Base-by-base conservation (phyloP, 2,113 vertebrate genomes). In the Varanus komodoensis region DNA sequence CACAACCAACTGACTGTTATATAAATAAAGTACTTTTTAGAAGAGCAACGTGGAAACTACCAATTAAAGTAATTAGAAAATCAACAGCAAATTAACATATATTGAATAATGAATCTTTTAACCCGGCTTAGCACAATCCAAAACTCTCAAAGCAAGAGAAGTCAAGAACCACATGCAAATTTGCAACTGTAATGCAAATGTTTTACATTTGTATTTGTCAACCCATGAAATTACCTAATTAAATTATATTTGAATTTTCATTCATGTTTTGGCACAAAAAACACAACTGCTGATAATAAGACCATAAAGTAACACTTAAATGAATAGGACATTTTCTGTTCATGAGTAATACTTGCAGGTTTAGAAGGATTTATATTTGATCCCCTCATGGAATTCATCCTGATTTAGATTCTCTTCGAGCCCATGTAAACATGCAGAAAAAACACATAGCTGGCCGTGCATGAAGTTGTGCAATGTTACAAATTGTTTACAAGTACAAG, bases 201-300 rank as follows among this genome's bases (percentile, higher is more conserved):
- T 75, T 86, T 64, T 48, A n/a, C 25, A 80, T 27, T 88, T 69
- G 29, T 77, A 88, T 88, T 88, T 80, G 87, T 69, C 61, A 88
- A 79, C 61, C 81, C 64, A 52, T 69, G 77, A 80, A 88, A 88
- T 80, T 68, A 88, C 64, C 64, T 88, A 80, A 80, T 80, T 69
- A 88, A 80, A 80, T 88, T 68, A 88, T 80, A 75, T 80, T 69
- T 69, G 57, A 87, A 44, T 87, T 32, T 88, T 88, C 64, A 52
- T 88, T 52, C 80, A 88, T 80, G 87, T 80, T 88, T 88, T 88
- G 87, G 87, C 87, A 88, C 29, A 88, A 69, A 64, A n/a, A 69
- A 34, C 78, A 81, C 44, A 52, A 32, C 34, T 27, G 87, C 77
- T 80, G 61, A 52, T 44, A 68, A 68, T 80, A 77, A 71, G 74